Evolutionary conservation across 1,140 invertebrate species (phyloP).

Genomic region (Sarcophaga bullata): DNA sequence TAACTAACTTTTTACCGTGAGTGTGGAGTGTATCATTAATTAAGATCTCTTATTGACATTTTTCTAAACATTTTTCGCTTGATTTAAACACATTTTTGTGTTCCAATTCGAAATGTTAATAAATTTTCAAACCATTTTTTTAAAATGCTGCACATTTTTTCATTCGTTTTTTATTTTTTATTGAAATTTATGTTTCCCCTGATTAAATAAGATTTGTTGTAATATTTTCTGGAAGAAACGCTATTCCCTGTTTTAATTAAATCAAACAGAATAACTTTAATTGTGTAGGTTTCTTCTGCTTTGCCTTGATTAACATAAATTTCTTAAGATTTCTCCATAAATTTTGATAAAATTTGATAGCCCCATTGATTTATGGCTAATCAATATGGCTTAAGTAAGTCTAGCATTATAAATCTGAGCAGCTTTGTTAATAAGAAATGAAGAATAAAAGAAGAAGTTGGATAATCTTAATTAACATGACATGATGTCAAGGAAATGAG

Average conservation of each 20-base stretch:
- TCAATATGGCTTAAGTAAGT: background rate
- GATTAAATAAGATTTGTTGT: background rate
- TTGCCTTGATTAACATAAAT: background rate
- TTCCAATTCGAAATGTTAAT: constrained; percentile 3
- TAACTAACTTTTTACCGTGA: background rate
- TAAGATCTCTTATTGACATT: background rate
- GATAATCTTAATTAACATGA: too few species aligned
- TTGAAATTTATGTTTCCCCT: background rate
- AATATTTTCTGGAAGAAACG: background rate
- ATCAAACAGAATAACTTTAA: background rate
- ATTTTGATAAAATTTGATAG: constrained; percentile 18
- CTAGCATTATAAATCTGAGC: too few species aligned
- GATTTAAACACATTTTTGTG: constrained; percentile 20
- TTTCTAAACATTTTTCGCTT: background rate
- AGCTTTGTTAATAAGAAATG: too few species aligned
- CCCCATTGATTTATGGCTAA: background rate
- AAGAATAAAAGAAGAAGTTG: too few species aligned
- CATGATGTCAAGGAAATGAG: too few species aligned
- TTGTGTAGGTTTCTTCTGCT: background rate
- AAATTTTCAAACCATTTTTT: background rate
- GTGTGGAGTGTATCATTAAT: background rate
- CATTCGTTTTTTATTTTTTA: background rate
- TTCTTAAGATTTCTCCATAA: background rate
- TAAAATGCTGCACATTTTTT: too few species aligned
- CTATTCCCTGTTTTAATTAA: background rate